Evolutionary conservation across 92 coral and sea anemone species (phyloP).

Genomic region (Palythoa grandiflora): DNA sequence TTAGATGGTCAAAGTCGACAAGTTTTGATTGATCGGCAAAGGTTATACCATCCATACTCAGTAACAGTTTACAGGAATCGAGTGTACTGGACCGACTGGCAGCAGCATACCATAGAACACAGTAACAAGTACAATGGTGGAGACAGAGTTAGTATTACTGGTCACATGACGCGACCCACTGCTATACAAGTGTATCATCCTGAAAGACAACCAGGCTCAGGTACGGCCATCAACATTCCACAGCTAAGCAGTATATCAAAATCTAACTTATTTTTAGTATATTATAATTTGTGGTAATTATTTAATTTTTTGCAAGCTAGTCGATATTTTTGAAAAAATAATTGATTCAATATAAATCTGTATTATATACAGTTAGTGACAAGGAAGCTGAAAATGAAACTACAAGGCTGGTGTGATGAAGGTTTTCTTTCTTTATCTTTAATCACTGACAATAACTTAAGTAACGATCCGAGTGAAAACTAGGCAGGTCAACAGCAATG

Average conservation of each 20-base stretch:
- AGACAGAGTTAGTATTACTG: conserved; percentile 66
- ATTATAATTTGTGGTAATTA: too few relatives aligned
- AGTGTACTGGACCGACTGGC: conserved; percentile 84
- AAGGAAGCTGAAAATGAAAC: too few relatives aligned
- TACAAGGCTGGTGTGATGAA: too few relatives aligned
- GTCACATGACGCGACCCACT: conserved; percentile 76
- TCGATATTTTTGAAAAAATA: too few relatives aligned
- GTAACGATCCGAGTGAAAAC: too few relatives aligned
- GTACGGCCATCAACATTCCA: conserved; percentile 6
- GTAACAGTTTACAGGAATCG: conserved; percentile 62
- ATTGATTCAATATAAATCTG: too few relatives aligned
- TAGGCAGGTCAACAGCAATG: too few relatives aligned
- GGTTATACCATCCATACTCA: conserved; percentile 74
- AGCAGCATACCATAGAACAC: conserved; percentile 73
- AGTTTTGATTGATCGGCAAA: conserved; percentile 52
- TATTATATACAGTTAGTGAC: too few relatives aligned
- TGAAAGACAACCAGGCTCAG: conserved; percentile 81
- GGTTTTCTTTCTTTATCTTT: too few relatives aligned
- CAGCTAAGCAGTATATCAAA: background rate
- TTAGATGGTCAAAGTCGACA: conserved; percentile 62
- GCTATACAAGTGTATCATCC: conserved; percentile 78
- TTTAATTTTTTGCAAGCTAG: too few relatives aligned
- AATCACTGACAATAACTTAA: too few relatives aligned
- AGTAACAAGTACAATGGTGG: conserved; percentile 65
- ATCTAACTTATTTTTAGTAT: background rate